These are phyloP conservation scores for Coendou prehensilis DNA, from an alignment of 2,797 vertebrate genomes.

Conservation along the genomic window DNA sequence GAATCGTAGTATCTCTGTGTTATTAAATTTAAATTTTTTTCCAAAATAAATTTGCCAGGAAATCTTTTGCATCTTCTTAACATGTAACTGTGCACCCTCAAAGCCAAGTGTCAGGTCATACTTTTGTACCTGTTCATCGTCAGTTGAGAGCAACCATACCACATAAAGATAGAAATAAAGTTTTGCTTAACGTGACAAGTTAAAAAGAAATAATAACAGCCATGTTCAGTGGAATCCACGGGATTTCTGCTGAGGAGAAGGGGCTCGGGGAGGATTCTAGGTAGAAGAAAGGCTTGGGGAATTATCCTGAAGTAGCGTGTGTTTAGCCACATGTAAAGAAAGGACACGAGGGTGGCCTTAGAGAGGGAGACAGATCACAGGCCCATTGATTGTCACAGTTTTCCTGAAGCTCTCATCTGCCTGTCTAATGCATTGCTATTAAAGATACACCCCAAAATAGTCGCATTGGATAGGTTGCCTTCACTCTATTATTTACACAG, in stretches of 20 bases:
- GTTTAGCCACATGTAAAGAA: not conserved
- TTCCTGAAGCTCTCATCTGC: not conserved
- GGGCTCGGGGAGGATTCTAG: not conserved
- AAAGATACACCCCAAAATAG: not conserved
- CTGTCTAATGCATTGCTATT: not conserved
- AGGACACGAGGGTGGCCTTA: not conserved
- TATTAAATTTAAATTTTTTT: constrained; percentile 22
- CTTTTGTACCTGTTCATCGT: constrained; percentile 1
- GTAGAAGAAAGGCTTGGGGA: not conserved
- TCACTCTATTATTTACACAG: not conserved
- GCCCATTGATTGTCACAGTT: not conserved
- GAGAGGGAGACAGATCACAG: not conserved
- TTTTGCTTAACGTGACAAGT: not conserved
- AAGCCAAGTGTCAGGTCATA: not conserved
- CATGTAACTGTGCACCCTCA: not conserved
- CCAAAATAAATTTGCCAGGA: constrained; percentile 2
- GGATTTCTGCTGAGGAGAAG: not conserved
- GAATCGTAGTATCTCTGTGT: constrained; percentile 1
- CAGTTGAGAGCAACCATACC: not conserved
- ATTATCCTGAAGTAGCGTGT: not conserved
- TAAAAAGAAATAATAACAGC: not conserved
- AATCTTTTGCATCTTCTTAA: not conserved
- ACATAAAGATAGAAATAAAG: not conserved
- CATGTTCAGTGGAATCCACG: not conserved
- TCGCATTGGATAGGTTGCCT: not conserved